Evolutionary conservation across 2,888 invertebrate genomes (phyloP).

Genomic region (Orchesellides sinensis): DNA sequence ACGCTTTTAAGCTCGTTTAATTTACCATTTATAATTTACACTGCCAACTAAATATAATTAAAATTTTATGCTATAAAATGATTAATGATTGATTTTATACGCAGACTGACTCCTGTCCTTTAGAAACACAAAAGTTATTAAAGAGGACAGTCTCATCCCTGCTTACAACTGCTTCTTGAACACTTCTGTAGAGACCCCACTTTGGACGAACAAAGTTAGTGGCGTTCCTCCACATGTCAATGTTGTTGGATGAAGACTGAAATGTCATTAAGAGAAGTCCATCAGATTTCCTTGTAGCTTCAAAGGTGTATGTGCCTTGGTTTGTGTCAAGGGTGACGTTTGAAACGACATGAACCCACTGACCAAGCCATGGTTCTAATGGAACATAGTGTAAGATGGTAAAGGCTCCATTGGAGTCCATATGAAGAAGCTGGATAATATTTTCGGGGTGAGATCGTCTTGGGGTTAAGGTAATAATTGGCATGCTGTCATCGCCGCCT

Average conservation of each 20-base stretch:
- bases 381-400: not conserved
- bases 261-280: constrained; percentile 27
- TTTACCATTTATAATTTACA: too few species aligned
- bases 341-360: constrained; percentile 65
- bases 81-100: too few species aligned
- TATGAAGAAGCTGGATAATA: constrained; percentile 34
- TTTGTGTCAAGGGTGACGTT: constrained; percentile 39
- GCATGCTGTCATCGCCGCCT: constrained; percentile 65
- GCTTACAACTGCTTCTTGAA: constrained; percentile 41
- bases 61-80: too few species aligned
- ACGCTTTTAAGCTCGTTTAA: too few species aligned
- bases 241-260: not conserved
- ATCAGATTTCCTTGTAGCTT: constrained; percentile 28
- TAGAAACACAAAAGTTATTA: constrained; percentile 32
- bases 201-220: constrained; percentile 29
- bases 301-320: constrained; percentile 37
- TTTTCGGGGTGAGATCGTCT: constrained; percentile 44
- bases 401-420: constrained; percentile 20
- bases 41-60: too few species aligned
- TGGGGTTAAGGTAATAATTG: constrained; percentile 69
- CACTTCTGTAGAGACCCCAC: constrained; percentile 43
- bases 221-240: constrained; percentile 59
- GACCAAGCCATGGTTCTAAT: constrained; percentile 48
- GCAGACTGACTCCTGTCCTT: not conserved
- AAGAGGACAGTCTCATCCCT: constrained; percentile 44